Base-by-base conservation (phyloP, 2,888 invertebrate genomes). In the Mechanitis messenoides region DNA sequence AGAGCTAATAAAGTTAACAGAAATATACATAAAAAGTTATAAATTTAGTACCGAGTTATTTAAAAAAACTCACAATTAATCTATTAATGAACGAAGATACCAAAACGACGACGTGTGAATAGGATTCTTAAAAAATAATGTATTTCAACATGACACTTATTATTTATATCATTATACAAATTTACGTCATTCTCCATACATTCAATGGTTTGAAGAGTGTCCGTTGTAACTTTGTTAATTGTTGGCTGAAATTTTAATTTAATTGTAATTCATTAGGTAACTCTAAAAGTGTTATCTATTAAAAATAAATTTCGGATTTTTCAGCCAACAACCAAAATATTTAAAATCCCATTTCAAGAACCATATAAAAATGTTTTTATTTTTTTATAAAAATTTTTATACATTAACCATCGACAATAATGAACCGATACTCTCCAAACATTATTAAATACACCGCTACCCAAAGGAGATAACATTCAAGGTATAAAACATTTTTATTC, bases 401-500 rank as follows among this genome's bases (percentile, higher is more conserved):
- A 50, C 31, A 7, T 31, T 31, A 9, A 28, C 9, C 28, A n/a
- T 50, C 2, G 50, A 54, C 20, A 38, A 11, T 59, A 55, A n/a
- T 56, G 53, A 56, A 62, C 45, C 54, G 33, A 45, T 59, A 38
- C 50, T 58, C n/a, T 45, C 58, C 54, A 35, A 53, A 47, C 53
- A 33, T 59, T 38, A 55, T 33, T 59, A 56, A 60, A 46, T 61
- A 65, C 62, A 65, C 57, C 59, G 55, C 50, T 64, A 59, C 60
- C 64, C 59, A 54, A 33, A 53, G 31, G 60, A 64, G 60, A 58
- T 62, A 64, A 66, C 58, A 62, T 62, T 35, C 60, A 60, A 62
- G 60, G 55, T 66, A 64, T 55, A 66, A 76, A 76, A 77, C 71
- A 74, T 69, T 68, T 77, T 71, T 83, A 83, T 71, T 76, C 82